Evolutionary conservation across 2,888 invertebrate species (phyloP), one percentile per base, ranked within the genome.

Genomic region (Netelia inedita): DNA sequence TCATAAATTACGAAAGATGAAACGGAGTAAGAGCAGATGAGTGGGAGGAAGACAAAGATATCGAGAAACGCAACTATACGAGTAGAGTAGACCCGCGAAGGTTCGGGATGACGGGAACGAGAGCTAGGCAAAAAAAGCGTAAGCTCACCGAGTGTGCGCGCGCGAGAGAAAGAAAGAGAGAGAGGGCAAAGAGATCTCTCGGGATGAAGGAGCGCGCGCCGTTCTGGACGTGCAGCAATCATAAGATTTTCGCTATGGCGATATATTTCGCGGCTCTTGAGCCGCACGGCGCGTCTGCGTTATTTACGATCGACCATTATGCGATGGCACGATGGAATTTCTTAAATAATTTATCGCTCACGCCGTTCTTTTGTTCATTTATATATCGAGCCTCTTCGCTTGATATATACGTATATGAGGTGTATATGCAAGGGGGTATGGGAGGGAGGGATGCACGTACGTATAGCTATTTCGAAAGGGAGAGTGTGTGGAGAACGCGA

Each of bases 311-410:
- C 89, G 88, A 87, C 88, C 89, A 92, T 92, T 92, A 92, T 89
- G 87, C 91, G 91, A 89, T 91, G 89, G 89, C 87, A 89, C 88
- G 91, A 90, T 90, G 92, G 90, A 92, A 91, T 92, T 92, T 91
- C 88, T 91, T 90, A 90, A 92, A 92, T 92, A 92, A 92, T 91
- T 92, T 92, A 92, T 92, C 91, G 89, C 87, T 87, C 89, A 87
- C 90, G 88, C 83, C 90, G 88, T 83, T 88, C 90, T 91, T 91
- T 91, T 90, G 88, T 91, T 90, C 89, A 87, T 90, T 90, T 88
- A 87, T 82, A 83, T 83, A 78, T 65, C 83, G 83, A 74, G 69
- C 53, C 71, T 69, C 79, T 79, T 65, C 73, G 72, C 74, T 76
- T 80, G 75, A 83, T 86, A 46, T 61, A 72, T 72, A 59, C 19